Percentiles rank a stretch among this genome's conserved stretches.
Evolutionary conservation across 92 coral and sea anemone genomes (phyloP).

Genomic region (Meandrina meandrites): DNA sequence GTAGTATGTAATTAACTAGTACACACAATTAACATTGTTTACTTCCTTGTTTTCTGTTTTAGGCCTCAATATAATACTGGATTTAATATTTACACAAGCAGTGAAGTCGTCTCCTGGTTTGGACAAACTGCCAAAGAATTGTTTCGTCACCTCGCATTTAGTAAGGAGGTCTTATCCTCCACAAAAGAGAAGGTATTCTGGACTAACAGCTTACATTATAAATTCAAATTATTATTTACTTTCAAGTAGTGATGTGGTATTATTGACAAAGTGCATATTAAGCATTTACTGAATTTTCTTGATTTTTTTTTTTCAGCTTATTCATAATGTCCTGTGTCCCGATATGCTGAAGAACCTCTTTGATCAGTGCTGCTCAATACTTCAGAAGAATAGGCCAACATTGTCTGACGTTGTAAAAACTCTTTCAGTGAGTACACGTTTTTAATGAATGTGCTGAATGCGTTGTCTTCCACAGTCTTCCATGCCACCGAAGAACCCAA

Average conservation of each 20-base stretch:
- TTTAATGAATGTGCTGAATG: neutral
- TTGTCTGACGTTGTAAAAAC: conserved; percentile 37
- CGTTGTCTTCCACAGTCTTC: neutral
- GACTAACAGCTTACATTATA: neutral
- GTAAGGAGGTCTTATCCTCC: neutral
- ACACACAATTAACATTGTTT: no score
- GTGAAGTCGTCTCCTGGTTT: conserved; percentile 19
- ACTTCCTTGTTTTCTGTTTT: neutral
- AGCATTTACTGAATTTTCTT: neutral
- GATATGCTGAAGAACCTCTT: conserved; percentile 42
- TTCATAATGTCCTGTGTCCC: conserved; percentile 32
- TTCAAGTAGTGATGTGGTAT: no score
- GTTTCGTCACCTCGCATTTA: conserved; percentile 16
- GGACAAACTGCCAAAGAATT: conserved; percentile 28
- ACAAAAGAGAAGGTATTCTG: conserved; percentile 11
- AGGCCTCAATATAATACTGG: neutral
- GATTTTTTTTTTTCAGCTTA: neutral
- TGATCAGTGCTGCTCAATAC: conserved; percentile 28
- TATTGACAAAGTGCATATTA: no score
- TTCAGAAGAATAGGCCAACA: conserved; percentile 30
- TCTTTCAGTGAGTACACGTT: conserved; percentile 34
- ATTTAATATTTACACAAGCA: neutral
- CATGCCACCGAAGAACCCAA: neutral
- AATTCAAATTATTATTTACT: no score
- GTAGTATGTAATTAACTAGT: no score